Evolutionary conservation across 1,140 invertebrate species (phyloP).

Genomic region (Hylyphantes graminicola): DNA sequence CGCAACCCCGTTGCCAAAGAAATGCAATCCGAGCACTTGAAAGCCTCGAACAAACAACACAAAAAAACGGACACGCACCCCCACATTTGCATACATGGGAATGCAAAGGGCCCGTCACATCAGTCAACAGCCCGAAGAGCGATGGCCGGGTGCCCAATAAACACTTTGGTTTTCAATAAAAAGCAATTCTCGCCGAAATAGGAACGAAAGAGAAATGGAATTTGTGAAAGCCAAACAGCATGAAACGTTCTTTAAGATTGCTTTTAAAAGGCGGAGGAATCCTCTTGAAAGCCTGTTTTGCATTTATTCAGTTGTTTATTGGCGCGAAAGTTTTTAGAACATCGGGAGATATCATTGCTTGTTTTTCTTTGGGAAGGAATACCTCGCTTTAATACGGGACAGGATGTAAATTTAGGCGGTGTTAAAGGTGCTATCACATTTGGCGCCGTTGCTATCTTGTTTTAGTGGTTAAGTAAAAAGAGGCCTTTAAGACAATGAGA

Average conservation of each 20-base stretch:
- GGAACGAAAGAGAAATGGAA: slow-evolving; percentile 49
- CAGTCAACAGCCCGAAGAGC: slow-evolving; percentile 19
- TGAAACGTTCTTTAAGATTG: slow-evolving; percentile 58
- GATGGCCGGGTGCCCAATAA: slow-evolving; percentile 60
- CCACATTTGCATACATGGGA: slow-evolving; percentile 43
- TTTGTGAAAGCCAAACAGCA: slow-evolving; percentile 52
- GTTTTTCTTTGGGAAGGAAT: too few relatives aligned
- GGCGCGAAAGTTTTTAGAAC: slow-evolving; percentile 2
- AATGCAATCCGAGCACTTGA: slow-evolving; percentile 57
- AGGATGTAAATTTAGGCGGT: too few relatives aligned
- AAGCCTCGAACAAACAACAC: slow-evolving; percentile 48
- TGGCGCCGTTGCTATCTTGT: too few relatives aligned
- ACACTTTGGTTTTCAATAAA: slow-evolving; percentile 60
- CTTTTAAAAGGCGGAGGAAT: slow-evolving; percentile 43
- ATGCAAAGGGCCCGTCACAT: background rate
- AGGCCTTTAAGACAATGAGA: too few relatives aligned
- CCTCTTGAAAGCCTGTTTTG: slow-evolving; percentile 36
- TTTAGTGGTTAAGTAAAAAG: too few relatives aligned
- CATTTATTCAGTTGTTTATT: slow-evolving; percentile 50
- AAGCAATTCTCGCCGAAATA: slow-evolving; percentile 59
- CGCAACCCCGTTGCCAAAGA: slow-evolving; percentile 30
- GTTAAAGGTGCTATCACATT: too few relatives aligned
- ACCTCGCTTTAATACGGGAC: too few relatives aligned
- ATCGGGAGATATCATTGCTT: too few relatives aligned
- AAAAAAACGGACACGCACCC: slow-evolving; percentile 38